Percentiles rank a stretch among this genome's conserved stretches.
These are phyloP conservation scores for Drosophila eohydei DNA, from an alignment of 2,888 invertebrate species.

Conservation along the genomic window DNA sequence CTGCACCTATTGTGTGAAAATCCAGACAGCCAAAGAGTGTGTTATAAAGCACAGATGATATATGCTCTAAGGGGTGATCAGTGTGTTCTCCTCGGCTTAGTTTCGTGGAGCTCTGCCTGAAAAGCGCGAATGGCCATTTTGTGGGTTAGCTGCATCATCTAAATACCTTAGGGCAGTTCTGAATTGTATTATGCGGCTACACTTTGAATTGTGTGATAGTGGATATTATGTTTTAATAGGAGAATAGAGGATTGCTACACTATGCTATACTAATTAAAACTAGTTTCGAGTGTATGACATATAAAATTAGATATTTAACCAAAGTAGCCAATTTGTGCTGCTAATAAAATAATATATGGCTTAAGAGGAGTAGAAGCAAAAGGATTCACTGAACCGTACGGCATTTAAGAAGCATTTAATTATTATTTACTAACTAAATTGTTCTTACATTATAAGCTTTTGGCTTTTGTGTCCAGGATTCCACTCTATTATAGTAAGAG, in stretches of 20 bases:
- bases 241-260: constrained; percentile 6
- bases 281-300: too few relatives aligned
- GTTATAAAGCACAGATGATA: constrained; percentile 63
- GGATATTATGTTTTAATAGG: not conserved
- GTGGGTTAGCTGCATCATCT: constrained; percentile 18
- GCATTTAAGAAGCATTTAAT: constrained; percentile 18
- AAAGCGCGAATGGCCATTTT: constrained; percentile 24
- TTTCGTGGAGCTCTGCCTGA: constrained; percentile 13
- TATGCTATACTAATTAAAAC: too few relatives aligned
- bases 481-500: constrained; percentile 20
- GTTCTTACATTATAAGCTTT: constrained; percentile 46
- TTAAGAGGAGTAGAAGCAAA: not conserved
- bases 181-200: constrained; percentile 26
- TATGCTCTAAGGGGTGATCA: constrained; percentile 43
- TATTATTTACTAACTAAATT: constrained; percentile 21
- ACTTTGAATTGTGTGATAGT: not conserved
- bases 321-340: not conserved
- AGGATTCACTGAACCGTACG: constrained; percentile 2
- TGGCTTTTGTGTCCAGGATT: constrained; percentile 38
- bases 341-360: not conserved
- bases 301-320: not conserved
- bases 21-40: constrained; percentile 25
- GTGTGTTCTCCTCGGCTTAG: constrained; percentile 1
- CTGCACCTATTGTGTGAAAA: constrained; percentile 43
- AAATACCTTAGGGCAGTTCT: constrained; percentile 21